Base-by-base conservation (phyloP, 2,113 vertebrate genomes). In the Scomber scombrus region DNA sequence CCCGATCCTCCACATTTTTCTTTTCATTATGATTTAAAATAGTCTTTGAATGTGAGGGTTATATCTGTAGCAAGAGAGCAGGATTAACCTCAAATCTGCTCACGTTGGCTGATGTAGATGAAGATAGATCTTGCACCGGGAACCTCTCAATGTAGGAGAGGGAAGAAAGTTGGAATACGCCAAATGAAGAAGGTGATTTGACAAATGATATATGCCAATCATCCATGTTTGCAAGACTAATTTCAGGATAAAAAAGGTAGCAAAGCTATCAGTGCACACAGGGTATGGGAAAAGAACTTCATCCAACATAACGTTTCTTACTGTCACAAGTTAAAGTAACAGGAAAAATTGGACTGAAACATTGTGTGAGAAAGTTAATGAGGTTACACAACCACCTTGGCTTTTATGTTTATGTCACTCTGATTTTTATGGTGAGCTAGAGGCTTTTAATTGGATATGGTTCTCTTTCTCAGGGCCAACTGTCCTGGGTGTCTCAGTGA, bases 361-460 rank as follows among this genome's bases (percentile, higher is more conserved):
- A 81, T 57, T 75, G 80, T 65, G 77, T 75, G 83, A 88, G 86
- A 88, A 88, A 90, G 83, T 91, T 92, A 92, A 92, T 90, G 85
- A 92, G 91, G 90, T 89, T 75, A 92, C 80, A 84, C 70, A 54
- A 78, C 71, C 83, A 86, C 79, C 78, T 79, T 87, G 81, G 75
- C 81, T 91, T 86, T 89, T 85, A 88, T 86, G 69, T 89, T 89
- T 83, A 79, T 88, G 84, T 82, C 89, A 68, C 65, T 60, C 52
- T 81, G 78, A 64, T 82, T 92, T 88, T 91, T 81, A 82, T 60
- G 58, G 72, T 68, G 75, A 80, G 73, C 71, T 70, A 54, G 81
- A 70, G 79, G 69, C 69, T 92, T 89, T 87, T 93, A 93, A 93
- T 93, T 93, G 91, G 91, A 89, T 40, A 63, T 52, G 83, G 51